Percentiles rank a stretch among this genome's conserved stretches.
phyloP scores from a whole-genome alignment of 2,888 invertebrate genomes.

The Coelopa pilipes region DNA sequence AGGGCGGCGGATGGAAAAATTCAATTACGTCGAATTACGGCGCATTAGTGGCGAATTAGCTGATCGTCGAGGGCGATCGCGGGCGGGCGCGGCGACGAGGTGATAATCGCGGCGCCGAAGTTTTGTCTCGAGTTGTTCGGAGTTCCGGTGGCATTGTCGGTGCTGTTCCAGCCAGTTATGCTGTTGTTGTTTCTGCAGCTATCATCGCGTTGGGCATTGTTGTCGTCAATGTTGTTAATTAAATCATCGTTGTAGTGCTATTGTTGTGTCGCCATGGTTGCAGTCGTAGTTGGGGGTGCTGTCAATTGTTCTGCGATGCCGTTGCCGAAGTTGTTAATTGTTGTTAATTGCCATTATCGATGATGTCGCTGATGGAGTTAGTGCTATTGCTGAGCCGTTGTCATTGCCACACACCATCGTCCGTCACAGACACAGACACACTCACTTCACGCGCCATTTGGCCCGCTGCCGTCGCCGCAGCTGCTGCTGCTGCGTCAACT shows the following conservation, averaged over 20 bases:
- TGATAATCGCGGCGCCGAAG: slow-evolving; percentile 9
- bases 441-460: not conserved
- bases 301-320: not conserved
- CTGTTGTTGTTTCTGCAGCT: too few species aligned
- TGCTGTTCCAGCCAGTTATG: too few species aligned
- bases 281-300: not conserved
- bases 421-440: too few species aligned
- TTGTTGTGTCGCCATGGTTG: too few species aligned
- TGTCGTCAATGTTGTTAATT: not conserved
- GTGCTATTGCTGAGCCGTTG: too few species aligned
- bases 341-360: not conserved
- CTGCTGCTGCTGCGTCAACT: slow-evolving; percentile 5
- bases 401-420: not conserved
- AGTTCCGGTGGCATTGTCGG: not conserved
- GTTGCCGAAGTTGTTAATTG: not conserved
- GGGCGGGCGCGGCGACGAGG: not conserved
- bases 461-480: not conserved
- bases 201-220: not conserved
- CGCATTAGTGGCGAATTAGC: not conserved
- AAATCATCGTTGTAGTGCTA: not conserved
- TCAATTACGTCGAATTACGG: not conserved
- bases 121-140: not conserved
- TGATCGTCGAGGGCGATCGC: not conserved
- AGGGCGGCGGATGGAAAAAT: not conserved
- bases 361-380: too few species aligned